A percentile compares a stretch with the other conserved stretches of the same genome.
These are phyloP conservation scores for Villa cingulata DNA, from an alignment of 2,888 invertebrate genomes.

Conservation along the genomic window DNA sequence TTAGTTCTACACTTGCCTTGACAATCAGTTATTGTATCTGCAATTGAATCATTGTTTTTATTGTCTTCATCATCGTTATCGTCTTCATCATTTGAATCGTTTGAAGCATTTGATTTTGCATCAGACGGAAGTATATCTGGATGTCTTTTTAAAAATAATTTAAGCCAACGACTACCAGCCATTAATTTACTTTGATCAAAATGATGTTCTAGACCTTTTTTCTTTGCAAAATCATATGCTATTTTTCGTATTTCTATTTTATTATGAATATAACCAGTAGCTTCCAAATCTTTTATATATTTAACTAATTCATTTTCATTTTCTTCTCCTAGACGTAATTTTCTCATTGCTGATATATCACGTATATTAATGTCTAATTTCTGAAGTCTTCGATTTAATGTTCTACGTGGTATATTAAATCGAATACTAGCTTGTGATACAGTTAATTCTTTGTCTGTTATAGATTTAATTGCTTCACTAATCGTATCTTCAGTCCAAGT, in stretches of 20 bases:
- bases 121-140: not conserved
- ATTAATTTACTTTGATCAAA: not conserved
- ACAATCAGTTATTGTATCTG: too few relatives aligned
- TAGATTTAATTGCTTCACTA: too few relatives aligned
- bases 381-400: too few relatives aligned
- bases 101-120: too few relatives aligned
- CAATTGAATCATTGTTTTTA: not conserved
- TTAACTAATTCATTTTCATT: not conserved
- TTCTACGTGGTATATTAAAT: too few relatives aligned
- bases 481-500: too few relatives aligned
- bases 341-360: too few relatives aligned
- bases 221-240: not conserved
- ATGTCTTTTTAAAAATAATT: not conserved
- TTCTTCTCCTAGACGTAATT: not conserved
- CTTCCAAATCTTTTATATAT: not conserved
- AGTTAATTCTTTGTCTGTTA: too few relatives aligned
- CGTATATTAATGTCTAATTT: too few relatives aligned
- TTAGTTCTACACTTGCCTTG: too few relatives aligned
- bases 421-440: too few relatives aligned
- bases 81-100: not conserved
- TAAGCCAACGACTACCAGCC: not conserved
- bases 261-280: not conserved
- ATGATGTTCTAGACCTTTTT: not conserved
- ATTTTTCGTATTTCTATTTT: not conserved
- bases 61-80: not conserved